These are phyloP conservation scores for Capitella teleta DNA, from an alignment of 1,140 invertebrate species.

Conservation along the genomic window DNA sequence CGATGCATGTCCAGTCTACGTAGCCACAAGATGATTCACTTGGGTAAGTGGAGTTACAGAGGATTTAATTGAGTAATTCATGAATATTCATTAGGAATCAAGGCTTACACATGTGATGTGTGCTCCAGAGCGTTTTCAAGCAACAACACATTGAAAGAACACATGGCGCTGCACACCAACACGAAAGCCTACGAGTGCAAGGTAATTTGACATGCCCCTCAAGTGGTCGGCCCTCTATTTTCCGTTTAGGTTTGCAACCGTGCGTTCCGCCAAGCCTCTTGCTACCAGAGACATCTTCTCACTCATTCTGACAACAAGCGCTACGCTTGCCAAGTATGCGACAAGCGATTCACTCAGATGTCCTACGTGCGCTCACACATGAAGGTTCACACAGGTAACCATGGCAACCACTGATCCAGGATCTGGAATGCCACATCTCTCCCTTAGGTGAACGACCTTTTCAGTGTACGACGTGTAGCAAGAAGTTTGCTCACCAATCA, in stretches of 20 bases:
- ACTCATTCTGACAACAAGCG: conserved; percentile 27
- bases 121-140: conserved; percentile 32
- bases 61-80: not conserved
- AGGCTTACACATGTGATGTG: conserved; percentile 22
- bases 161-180: conserved; percentile 25
- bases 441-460: not conserved
- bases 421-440: not conserved
- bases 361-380: conserved; percentile 34
- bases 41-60: conserved; percentile 16
- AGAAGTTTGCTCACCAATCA: conserved; percentile 3
- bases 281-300: conserved; percentile 25
- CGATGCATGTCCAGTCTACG: conserved; percentile 25
- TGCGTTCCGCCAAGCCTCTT: conserved; percentile 31
- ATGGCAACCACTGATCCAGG: not conserved
- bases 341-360: conserved; percentile 24
- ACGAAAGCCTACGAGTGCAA: conserved; percentile 24
- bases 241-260: conserved; percentile 22
- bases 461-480: not conserved
- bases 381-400: conserved; percentile 32
- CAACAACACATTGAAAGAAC: conserved; percentile 29
- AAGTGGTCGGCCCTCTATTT: too few relatives aligned
- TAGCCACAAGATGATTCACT: conserved; percentile 23
- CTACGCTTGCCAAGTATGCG: conserved; percentile 26
- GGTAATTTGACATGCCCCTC: too few relatives aligned
- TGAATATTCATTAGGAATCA: conserved; percentile 24